A percentile compares a stretch with the other conserved stretches of the same genome.
Conservation (phyloP, 2,113 vertebrate species). For the Hiodon tergisus region DNA sequence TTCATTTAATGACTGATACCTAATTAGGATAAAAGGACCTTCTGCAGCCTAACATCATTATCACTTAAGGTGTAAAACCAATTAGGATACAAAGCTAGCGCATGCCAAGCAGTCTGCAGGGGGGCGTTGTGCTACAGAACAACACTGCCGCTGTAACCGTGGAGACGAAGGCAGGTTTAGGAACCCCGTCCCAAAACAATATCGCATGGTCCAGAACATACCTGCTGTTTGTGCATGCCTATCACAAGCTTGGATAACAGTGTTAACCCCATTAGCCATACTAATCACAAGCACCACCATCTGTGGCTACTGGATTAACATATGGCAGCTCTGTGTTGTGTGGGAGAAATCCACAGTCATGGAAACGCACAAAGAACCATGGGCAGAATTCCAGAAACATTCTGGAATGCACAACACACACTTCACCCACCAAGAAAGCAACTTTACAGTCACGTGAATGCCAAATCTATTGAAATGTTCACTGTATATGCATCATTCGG, state of each 20-base stretch:
- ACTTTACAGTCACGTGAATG: too few species aligned
- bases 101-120: neutral
- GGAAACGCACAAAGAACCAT: neutral
- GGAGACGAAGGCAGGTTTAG: conserved; percentile 35
- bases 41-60: conserved; percentile 53
- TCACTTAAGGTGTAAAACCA: conserved; percentile 50
- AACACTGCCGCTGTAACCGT: conserved; percentile 42
- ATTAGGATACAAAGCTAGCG: conserved; percentile 44
- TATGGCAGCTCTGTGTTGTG: conserved; percentile 9
- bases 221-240: neutral
- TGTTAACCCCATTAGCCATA: neutral
- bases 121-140: too few species aligned
- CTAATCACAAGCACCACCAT: conserved; percentile 22
- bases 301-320: conserved; percentile 11
- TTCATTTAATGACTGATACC: conserved; percentile 33
- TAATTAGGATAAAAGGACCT: conserved; percentile 48
- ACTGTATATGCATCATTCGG: too few species aligned
- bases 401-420: neutral
- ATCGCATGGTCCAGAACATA: neutral
- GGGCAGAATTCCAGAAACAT: neutral
- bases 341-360: neutral
- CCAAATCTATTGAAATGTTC: too few species aligned
- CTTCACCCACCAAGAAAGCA: too few species aligned
- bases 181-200: conserved; percentile 18
- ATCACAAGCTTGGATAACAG: neutral